Evolutionary conservation across 64 coral and sea anemone genomes (phyloP).

Genomic region (Actinia equina): DNA sequence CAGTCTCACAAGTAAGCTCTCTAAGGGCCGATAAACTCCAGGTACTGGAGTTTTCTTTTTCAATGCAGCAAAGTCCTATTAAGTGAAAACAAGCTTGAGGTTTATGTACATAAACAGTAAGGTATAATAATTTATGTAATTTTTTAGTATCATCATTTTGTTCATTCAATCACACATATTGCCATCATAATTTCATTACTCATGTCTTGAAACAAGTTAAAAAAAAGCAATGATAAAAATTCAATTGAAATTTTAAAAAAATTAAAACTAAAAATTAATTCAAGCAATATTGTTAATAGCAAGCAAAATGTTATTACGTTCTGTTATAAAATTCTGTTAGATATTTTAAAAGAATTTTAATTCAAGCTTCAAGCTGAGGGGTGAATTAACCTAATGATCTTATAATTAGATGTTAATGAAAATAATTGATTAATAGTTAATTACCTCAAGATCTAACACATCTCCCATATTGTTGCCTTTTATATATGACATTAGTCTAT

Average conservation of each 20-base stretch:
- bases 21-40: slow-evolving; percentile 23
- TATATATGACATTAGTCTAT: slow-evolving; percentile 25
- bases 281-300: neutral
- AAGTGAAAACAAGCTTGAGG: neutral
- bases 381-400: neutral
- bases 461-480: slow-evolving; percentile 33
- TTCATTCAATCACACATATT: neutral
- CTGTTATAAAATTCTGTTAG: neutral
- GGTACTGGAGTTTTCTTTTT: slow-evolving; percentile 10
- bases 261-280: neutral
- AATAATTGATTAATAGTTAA: neutral
- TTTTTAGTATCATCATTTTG: too few species aligned
- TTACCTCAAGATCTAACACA: slow-evolving; percentile 32
- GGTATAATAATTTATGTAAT: too few species aligned
- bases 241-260: neutral
- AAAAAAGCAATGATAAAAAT: neutral
- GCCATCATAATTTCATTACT: neutral
- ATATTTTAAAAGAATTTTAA: neutral
- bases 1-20: slow-evolving; percentile 39
- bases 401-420: neutral
- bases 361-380: neutral
- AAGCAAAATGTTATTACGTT: neutral
- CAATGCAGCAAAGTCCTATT: slow-evolving; percentile 24
- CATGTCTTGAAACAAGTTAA: neutral
- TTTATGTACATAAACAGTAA: too few species aligned